A percentile compares a stretch with the other conserved stretches of the same genome.
Evolutionary conservation across 2,113 vertebrate species (phyloP).

Genomic region (Cinclus cinclus): DNA sequence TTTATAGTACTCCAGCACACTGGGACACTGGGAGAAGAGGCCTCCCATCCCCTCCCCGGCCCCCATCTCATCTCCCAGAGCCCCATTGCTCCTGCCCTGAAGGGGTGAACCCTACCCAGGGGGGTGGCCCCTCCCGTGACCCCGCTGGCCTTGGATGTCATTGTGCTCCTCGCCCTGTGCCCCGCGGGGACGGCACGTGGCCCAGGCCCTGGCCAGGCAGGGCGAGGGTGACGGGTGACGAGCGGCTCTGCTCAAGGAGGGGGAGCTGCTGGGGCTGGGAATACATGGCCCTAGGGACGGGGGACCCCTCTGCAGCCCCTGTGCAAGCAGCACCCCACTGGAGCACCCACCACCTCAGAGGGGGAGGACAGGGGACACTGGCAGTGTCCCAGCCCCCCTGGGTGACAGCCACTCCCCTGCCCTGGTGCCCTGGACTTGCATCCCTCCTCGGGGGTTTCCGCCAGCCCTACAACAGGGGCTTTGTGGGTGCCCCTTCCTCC

Average conservation of each 20-base stretch:
- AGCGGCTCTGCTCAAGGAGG: background rate
- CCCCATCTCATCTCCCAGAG: background rate
- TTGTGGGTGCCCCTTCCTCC: background rate
- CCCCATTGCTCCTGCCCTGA: background rate
- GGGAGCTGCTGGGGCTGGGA: background rate
- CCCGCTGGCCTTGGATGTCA: background rate
- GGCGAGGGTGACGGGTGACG: background rate
- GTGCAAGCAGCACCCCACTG: background rate
- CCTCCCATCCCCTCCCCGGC: background rate
- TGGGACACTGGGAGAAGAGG: background rate
- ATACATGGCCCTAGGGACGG: fast-evolving
- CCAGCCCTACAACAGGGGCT: slow-evolving; percentile 24
- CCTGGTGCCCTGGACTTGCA: background rate
- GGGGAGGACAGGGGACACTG: background rate
- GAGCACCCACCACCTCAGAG: background rate
- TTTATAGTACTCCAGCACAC: background rate
- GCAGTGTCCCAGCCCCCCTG: background rate
- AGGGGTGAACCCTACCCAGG: background rate
- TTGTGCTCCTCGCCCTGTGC: background rate
- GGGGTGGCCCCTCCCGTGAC: background rate
- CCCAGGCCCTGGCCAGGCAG: background rate
- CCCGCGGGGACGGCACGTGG: background rate
- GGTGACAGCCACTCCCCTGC: background rate
- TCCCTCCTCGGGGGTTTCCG: background rate
- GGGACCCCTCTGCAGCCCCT: background rate